Conservation (phyloP, 1,140 invertebrate genomes). For the Zaprionus camerounensis region DNA sequence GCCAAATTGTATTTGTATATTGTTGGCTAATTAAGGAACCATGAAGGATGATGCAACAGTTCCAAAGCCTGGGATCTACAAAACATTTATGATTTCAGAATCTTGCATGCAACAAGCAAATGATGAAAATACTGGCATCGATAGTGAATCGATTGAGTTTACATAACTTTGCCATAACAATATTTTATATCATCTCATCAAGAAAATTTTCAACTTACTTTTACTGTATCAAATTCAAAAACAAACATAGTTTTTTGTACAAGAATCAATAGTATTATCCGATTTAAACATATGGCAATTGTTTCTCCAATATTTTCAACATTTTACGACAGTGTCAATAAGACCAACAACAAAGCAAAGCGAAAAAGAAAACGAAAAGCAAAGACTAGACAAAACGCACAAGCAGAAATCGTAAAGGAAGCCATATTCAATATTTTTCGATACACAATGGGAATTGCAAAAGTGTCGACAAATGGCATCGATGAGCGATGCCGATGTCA, state of each 20-base stretch:
- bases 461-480: not conserved
- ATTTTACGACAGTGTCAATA: not conserved
- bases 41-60: not conserved
- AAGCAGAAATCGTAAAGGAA: not conserved
- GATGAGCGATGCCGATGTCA: not conserved
- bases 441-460: not conserved
- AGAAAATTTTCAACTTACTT: not conserved
- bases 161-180: not conserved
- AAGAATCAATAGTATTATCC: not conserved
- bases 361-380: not conserved
- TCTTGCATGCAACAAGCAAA: not conserved
- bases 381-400: not conserved
- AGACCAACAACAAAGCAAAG: not conserved
- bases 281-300: not conserved
- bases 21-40: constrained; percentile 1
- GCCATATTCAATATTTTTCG: not conserved
- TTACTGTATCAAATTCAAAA: not conserved
- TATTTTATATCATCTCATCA: not conserved
- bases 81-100: not conserved
- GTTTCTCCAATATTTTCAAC: not conserved
- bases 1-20: constrained; percentile 9
- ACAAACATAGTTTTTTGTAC: not conserved
- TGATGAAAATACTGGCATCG: not conserved
- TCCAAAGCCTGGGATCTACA: not conserved
- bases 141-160: not conserved